Evolutionary conservation across 2,113 vertebrate species (phyloP), one percentile per base, ranked within the genome.

Genomic region (Onychostruthus taczanowskii): DNA sequence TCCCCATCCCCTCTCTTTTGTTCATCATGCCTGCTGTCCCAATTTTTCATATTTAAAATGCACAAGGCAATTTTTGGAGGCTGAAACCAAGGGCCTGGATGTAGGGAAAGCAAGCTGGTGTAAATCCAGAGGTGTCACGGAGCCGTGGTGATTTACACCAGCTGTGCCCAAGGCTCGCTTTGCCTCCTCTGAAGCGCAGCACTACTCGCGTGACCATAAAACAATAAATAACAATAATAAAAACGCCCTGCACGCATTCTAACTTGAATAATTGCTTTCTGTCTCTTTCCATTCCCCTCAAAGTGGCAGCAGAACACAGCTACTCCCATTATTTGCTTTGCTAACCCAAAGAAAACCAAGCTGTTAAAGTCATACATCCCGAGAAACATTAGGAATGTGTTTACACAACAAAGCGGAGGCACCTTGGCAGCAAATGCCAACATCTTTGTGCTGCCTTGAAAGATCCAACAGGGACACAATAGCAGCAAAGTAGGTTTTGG

Each of bases 181-280:
- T 68, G 49, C 76, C 43, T 90, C 73, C 88, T 87, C 53, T 0
- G 0, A 66, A 88, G 82, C 9, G 0, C 50, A 67, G 73, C 43
- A 37, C 83, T 72, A 81, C 76, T 84, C 16, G 7, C 0, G 2
- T 61, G 80, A 67, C 83, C 37, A 56, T 67, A 90, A 92, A 96
- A 62, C 59, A 93, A 86, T 88, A 94, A 93, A 81, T 93, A 96
- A 95, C 56, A 58, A 83, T 39, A 90, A 94, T 92, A 90, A 94
- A 91, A 95, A 67, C 83, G 41, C 39, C 79, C 63, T 66, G 72
- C 37, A 69, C 8, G 2, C 44, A 58, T 95, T 77, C 64, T 39
- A 16, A 70, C 88, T 92, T 86, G 79, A 92, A 74, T 95, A 94
- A 94, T 95, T 92, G 61, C 59, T 87, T 84, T 92, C 76, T 84